Conservation (phyloP, 1,140 invertebrate genomes). For the Drosophila sechellia region DNA sequence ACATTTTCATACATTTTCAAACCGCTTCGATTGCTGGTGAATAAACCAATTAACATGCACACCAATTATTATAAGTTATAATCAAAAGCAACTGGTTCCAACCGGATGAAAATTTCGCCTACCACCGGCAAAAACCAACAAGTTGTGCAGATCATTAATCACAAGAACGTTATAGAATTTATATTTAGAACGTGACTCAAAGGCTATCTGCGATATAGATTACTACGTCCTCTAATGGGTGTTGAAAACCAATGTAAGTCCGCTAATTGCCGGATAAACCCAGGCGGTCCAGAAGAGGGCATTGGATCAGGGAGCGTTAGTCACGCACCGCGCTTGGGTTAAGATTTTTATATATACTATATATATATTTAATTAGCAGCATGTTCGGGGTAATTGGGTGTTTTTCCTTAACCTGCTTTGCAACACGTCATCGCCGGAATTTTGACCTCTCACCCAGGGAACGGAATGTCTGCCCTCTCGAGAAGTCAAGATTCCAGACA, state of each 20-base stretch:
- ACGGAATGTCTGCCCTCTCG: slow-evolving; percentile 23
- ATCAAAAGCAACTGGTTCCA: slow-evolving; percentile 35
- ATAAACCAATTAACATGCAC: slow-evolving; percentile 73
- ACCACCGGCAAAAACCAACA: slow-evolving; percentile 20
- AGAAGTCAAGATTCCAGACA: slow-evolving; percentile 22
- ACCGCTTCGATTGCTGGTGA: slow-evolving; percentile 55
- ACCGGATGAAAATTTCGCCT: slow-evolving; percentile 62
- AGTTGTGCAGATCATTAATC: slow-evolving; percentile 46
- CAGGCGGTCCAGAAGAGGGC: slow-evolving; percentile 29
- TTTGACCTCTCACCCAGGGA: slow-evolving; percentile 32
- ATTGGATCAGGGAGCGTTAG: slow-evolving; percentile 29
- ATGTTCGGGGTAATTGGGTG: slow-evolving; percentile 44
- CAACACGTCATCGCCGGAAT: slow-evolving; percentile 37
- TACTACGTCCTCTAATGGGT: slow-evolving; percentile 21
- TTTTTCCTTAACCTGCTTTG: slow-evolving; percentile 48
- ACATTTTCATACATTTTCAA: slow-evolving; percentile 46
- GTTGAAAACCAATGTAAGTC: slow-evolving; percentile 42
- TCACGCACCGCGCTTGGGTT: slow-evolving; percentile 40
- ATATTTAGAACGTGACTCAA: slow-evolving; percentile 40
- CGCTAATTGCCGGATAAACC: slow-evolving; percentile 43
- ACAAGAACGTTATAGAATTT: slow-evolving; percentile 16
- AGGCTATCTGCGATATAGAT: slow-evolving; percentile 33
- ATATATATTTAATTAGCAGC: slow-evolving; percentile 44
- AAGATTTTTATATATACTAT: slow-evolving; percentile 10
- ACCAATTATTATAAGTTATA: slow-evolving; percentile 49